Conservation (phyloP, 2,888 invertebrate species). For the Caenorhabditis sp. region DNA sequence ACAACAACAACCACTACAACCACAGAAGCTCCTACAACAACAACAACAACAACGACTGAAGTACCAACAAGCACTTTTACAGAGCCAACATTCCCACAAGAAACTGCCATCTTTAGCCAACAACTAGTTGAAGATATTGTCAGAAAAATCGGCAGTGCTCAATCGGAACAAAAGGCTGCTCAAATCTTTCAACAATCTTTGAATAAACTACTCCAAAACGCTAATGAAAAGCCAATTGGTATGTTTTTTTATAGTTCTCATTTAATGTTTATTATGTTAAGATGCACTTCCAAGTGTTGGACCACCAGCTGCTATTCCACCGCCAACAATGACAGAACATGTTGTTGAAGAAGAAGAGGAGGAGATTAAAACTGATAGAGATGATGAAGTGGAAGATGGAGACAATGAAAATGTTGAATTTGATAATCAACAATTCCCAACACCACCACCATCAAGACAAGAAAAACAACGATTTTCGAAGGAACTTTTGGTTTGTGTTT, state of each 20-base stretch:
- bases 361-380: not conserved
- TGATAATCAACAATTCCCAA: constrained; percentile 31
- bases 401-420: constrained; percentile 19
- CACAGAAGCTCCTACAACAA: not conserved
- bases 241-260: not conserved
- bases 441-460: constrained; percentile 11
- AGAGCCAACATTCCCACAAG: constrained; percentile 32
- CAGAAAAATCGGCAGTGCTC: constrained; percentile 51
- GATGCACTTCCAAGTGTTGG: constrained; percentile 24
- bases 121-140: constrained; percentile 42
- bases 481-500: constrained; percentile 43
- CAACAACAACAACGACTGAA: constrained; percentile 25
- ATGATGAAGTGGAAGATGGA: not conserved
- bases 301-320: constrained; percentile 37
- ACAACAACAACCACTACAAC: constrained; percentile 25
- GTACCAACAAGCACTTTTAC: constrained; percentile 14
- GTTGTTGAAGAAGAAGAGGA: not conserved
- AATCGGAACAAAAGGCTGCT: constrained; percentile 47
- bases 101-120: constrained; percentile 31
- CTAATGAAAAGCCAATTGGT: constrained; percentile 38
- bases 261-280: not conserved
- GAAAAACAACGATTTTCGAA: constrained; percentile 44
- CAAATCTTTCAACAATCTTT: constrained; percentile 52
- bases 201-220: constrained; percentile 41
- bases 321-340: not conserved